Percentiles rank a stretch among this genome's conserved stretches.
Evolutionary conservation across 2,888 invertebrate species (phyloP).

Genomic region (Graphium colonna): DNA sequence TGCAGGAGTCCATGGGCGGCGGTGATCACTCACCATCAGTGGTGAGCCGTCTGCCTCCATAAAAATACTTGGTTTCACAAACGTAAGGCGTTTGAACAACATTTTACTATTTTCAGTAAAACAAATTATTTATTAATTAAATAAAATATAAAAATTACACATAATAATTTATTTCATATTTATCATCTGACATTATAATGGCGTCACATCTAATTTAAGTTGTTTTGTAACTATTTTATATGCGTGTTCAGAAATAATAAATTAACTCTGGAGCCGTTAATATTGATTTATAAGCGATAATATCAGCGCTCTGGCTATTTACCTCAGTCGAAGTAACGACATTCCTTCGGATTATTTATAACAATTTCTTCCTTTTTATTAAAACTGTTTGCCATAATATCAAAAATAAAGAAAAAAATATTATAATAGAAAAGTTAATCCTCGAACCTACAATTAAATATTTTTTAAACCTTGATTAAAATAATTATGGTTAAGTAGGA

Average conservation of each 20-base stretch:
- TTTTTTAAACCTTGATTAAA: neutral
- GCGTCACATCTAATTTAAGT: neutral
- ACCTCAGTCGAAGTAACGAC: neutral
- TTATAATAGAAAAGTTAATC: neutral
- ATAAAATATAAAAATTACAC: no score
- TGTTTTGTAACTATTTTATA: neutral
- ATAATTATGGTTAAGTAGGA: neutral
- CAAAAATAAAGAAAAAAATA: neutral
- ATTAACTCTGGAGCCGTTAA: slow-evolving; percentile 8
- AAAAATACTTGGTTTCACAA: no score
- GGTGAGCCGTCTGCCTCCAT: no score
- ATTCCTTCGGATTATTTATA: neutral
- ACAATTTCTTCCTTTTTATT: neutral
- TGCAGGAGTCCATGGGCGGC: no score
- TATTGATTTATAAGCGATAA: slow-evolving; percentile 15
- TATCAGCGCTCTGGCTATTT: slow-evolving; percentile 6
- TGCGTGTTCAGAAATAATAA: slow-evolving; percentile 4
- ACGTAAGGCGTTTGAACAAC: no score
- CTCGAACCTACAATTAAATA: no score
- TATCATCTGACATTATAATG: no score
- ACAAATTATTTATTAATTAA: no score
- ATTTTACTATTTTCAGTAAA: no score
- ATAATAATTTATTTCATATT: no score
- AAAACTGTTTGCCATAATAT: neutral
- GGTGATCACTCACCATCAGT: no score